Conservation (phyloP, 2,888 invertebrate genomes). For the Caenorhabditis wallacei region DNA sequence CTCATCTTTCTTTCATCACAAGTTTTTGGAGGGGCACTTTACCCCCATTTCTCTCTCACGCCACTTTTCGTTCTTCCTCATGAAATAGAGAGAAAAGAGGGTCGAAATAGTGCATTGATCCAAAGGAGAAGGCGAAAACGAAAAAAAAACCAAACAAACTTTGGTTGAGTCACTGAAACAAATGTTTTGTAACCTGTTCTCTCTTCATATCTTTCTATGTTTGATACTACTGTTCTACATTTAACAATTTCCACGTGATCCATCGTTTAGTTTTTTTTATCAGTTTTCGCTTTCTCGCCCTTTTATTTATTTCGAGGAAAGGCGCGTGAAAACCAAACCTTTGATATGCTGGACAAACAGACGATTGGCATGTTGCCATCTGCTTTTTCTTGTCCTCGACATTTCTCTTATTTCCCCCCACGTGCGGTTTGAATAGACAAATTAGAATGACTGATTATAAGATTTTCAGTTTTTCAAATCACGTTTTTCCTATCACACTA, state of each 20-base stretch:
- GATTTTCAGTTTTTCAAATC: no score
- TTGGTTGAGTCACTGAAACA: slow-evolving; percentile 43
- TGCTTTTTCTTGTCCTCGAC: slow-evolving; percentile 20
- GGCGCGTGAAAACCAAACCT: slow-evolving; percentile 10
- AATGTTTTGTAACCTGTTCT: slow-evolving; percentile 50
- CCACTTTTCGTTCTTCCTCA: slow-evolving; percentile 40
- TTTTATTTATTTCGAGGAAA: slow-evolving; percentile 20
- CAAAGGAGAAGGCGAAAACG: slow-evolving; percentile 1
- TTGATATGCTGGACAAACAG: slow-evolving; percentile 47
- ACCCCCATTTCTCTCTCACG: slow-evolving; percentile 38
- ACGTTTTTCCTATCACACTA: no score
- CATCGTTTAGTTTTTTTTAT: slow-evolving; percentile 16
- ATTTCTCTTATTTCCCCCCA: slow-evolving; percentile 4
- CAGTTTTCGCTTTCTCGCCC: slow-evolving; percentile 20
- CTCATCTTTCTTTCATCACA: slow-evolving; percentile 12
- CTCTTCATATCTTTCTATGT: not conserved
- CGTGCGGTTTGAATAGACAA: not conserved
- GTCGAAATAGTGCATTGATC: slow-evolving; percentile 20
- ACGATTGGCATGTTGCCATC: slow-evolving; percentile 31
- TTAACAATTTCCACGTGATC: slow-evolving; percentile 28
- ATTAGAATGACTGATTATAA: no score
- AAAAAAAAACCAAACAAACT: slow-evolving; percentile 42
- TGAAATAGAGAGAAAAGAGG: slow-evolving; percentile 10
- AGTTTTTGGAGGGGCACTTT: slow-evolving; percentile 3
- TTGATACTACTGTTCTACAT: not conserved